Evolutionary conservation across 2,113 vertebrate genomes (phyloP), one percentile per base, ranked within the genome.

Genomic region (Indri indri): DNA sequence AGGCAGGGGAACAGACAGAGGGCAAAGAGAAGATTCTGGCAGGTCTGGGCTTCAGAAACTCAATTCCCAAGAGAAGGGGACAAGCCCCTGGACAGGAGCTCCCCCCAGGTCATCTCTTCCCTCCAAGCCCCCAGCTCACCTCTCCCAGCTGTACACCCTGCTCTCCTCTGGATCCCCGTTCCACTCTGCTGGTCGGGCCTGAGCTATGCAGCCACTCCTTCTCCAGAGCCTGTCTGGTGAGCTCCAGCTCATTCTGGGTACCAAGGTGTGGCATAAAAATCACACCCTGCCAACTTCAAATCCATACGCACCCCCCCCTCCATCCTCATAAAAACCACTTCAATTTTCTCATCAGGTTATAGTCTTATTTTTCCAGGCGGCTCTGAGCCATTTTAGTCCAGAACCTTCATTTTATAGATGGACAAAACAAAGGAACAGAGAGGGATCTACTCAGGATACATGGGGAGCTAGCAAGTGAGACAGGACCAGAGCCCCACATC

Each of bases 191-290:
- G 63, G 91, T 13, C 0, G 14, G 54, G 50, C 32, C 25, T 10
- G 86, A 63, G 77, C 79, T 70, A 12, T 32, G 79, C 37, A 86
- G 88, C 52, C 5, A 88, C 52, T 96, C 88, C 68, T 97, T 80
- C 79, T 97, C 95, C 70, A 98, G 93, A 32, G 97, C 91, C 84
- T 91, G 95, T 57, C 87, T 97, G 93, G 93, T 96, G 80, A 98
- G 83, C 10, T 89, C 83, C 93, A 98, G 57, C 65, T 98, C 95
- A 6, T 94, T 95, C 98, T 97, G 61, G 50, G 6, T 42, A 68
- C n/a, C 14, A 30, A 84, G 37, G 42, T n/a, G 10, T 23, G 9
- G 13, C 40, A 81, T 34, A 93, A 52, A 52, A 88, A 76, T 91
- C 54, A 84, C 10, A 74, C 6, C 50, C 17, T 32, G 40, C 12